A percentile compares a stretch with the other conserved stretches of the same genome.
Evolutionary conservation across 2,113 vertebrate genomes (phyloP).

Genomic region (Axis porcinus): DNA sequence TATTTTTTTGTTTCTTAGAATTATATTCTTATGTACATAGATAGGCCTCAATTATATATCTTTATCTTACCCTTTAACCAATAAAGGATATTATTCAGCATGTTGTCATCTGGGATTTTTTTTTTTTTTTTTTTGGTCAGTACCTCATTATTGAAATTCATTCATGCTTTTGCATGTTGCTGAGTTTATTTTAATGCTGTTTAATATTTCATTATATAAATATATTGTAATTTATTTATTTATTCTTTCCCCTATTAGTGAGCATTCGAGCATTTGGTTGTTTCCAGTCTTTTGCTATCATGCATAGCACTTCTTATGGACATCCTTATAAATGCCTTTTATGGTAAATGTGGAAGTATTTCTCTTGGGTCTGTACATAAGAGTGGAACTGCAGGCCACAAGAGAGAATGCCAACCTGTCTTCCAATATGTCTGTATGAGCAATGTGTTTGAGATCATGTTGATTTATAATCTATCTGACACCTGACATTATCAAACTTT

Average conservation of each 20-base stretch:
- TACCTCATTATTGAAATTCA: neutral
- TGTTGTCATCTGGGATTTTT: neutral
- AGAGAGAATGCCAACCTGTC: neutral
- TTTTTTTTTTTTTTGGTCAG: neutral
- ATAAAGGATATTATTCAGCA: neutral
- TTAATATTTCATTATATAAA: conserved; percentile 5
- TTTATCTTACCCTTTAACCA: neutral
- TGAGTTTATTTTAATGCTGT: neutral
- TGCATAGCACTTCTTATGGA: neutral
- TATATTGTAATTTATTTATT: neutral
- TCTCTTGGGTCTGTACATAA: neutral
- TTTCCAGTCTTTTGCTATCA: neutral
- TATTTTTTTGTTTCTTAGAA: neutral
- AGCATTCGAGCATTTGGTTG: neutral
- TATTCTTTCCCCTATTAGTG: neutral
- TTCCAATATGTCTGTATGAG: neutral
- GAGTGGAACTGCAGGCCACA: neutral
- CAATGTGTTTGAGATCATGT: neutral
- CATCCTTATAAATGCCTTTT: neutral
- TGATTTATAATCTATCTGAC: neutral
- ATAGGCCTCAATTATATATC: neutral
- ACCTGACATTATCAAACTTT: neutral
- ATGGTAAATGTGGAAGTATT: neutral
- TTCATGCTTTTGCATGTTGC: neutral
- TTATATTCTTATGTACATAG: neutral